These are phyloP conservation scores for Erebia ligea DNA, from an alignment of 2,888 invertebrate species.

Conservation along the genomic window DNA sequence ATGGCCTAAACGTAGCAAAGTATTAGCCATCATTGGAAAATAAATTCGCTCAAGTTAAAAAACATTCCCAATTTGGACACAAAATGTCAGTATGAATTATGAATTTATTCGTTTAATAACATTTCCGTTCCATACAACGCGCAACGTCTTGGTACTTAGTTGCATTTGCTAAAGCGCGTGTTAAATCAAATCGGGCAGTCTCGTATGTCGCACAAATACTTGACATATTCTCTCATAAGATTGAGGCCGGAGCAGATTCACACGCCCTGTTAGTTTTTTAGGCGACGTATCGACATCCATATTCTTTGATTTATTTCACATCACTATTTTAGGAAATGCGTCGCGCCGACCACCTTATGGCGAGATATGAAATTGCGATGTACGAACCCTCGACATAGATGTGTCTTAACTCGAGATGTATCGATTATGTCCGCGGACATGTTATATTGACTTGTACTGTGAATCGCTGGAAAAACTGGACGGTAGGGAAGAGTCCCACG, in stretches of 20 bases:
- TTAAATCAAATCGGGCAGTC: slow-evolving; percentile 53
- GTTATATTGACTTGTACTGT: slow-evolving; percentile 39
- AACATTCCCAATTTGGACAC: slow-evolving; percentile 35
- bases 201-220: slow-evolving; percentile 61
- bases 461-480: slow-evolving; percentile 33
- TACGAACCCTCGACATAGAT: slow-evolving; percentile 63
- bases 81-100: slow-evolving; percentile 38
- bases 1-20: slow-evolving; percentile 14
- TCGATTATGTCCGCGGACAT: slow-evolving; percentile 44
- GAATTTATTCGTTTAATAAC: slow-evolving; percentile 43
- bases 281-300: slow-evolving; percentile 64
- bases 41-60: slow-evolving; percentile 33
- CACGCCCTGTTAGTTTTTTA: slow-evolving; percentile 72
- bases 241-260: slow-evolving; percentile 72
- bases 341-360: slow-evolving; percentile 69
- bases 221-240: slow-evolving; percentile 72
- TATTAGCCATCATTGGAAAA: slow-evolving; percentile 30
- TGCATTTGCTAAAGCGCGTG: slow-evolving; percentile 46
- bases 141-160: slow-evolving; percentile 2
- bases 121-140: slow-evolving; percentile 38
- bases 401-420: slow-evolving; percentile 46
- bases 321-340: slow-evolving; percentile 80
- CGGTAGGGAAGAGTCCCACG: slow-evolving; percentile 39
- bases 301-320: slow-evolving; percentile 79
- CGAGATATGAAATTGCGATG: slow-evolving; percentile 76